phyloP scores from a whole-genome alignment of 2,888 invertebrate species.

The Machimus rusticus region DNA sequence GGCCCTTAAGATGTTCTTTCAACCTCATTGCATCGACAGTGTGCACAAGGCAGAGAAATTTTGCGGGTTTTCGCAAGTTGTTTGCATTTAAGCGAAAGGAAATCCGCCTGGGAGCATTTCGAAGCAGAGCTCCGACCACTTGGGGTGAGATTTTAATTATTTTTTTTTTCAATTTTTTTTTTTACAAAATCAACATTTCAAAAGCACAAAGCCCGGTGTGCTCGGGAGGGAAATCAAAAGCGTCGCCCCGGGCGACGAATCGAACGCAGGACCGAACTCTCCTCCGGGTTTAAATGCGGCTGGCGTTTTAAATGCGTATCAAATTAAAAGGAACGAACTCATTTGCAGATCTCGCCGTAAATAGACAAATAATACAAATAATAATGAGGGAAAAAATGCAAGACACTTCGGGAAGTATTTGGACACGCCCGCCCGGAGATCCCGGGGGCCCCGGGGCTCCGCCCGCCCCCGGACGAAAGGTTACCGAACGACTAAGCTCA shows the following conservation, averaged over 20 bases:
- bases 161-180: neutral
- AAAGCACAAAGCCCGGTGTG: neutral
- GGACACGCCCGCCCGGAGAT: neutral
- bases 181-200: neutral
- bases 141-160: neutral
- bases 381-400: neutral
- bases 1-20: neutral
- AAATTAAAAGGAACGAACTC: neutral
- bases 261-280: neutral
- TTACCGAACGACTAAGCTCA: conserved; percentile 26
- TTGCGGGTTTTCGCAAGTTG: neutral
- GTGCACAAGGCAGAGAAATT: neutral
- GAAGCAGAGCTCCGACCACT: neutral
- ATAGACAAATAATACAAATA: neutral
- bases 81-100: neutral
- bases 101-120: neutral
- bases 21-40: neutral
- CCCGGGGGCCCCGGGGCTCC: neutral
- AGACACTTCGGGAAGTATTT: neutral
- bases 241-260: neutral
- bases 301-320: neutral
- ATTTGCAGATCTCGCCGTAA: neutral
- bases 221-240: neutral
- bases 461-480: neutral
- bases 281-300: neutral